Percentiles rank a stretch among this genome's conserved stretches.
phyloP scores from a whole-genome alignment of 2,888 invertebrate genomes.

The Zonitis immaculata region DNA sequence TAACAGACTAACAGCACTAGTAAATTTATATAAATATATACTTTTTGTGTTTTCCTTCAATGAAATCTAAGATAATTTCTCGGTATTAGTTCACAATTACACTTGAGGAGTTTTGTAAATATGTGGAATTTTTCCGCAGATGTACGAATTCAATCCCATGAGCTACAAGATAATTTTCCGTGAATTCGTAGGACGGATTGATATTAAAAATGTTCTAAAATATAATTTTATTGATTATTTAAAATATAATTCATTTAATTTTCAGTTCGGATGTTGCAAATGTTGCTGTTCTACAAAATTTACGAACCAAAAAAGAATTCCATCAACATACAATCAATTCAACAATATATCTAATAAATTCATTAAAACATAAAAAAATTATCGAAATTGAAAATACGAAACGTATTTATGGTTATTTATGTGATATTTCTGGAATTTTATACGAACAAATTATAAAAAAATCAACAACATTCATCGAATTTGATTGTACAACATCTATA shows the following conservation, averaged over 20 bases:
- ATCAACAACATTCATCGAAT: conserved; percentile 54
- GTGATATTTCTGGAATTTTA: conserved; percentile 44
- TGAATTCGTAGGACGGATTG: too few species aligned
- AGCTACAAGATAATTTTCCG: too few species aligned
- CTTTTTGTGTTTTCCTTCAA: too few species aligned
- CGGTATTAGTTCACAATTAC: too few species aligned
- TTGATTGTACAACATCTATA: conserved; percentile 54
- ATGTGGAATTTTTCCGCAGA: too few species aligned
- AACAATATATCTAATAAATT: conserved; percentile 46
- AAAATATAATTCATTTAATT: neutral
- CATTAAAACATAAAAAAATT: conserved; percentile 42
- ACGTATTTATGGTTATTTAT: conserved; percentile 38
- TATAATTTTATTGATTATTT: too few species aligned
- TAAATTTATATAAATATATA: too few species aligned
- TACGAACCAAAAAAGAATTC: conserved; percentile 54
- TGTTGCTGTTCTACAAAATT: neutral
- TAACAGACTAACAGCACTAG: too few species aligned
- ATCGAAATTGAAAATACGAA: conserved; percentile 37
- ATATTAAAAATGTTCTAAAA: too few species aligned
- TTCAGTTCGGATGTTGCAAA: conserved; percentile 36
- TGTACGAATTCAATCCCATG: too few species aligned
- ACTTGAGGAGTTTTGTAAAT: too few species aligned
- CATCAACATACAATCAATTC: conserved; percentile 55
- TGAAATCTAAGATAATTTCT: too few species aligned
- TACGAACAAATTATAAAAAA: conserved; percentile 50